Evolutionary conservation across 2,888 invertebrate genomes (phyloP).

Genomic region (Eupeodes latifasciatus): DNA sequence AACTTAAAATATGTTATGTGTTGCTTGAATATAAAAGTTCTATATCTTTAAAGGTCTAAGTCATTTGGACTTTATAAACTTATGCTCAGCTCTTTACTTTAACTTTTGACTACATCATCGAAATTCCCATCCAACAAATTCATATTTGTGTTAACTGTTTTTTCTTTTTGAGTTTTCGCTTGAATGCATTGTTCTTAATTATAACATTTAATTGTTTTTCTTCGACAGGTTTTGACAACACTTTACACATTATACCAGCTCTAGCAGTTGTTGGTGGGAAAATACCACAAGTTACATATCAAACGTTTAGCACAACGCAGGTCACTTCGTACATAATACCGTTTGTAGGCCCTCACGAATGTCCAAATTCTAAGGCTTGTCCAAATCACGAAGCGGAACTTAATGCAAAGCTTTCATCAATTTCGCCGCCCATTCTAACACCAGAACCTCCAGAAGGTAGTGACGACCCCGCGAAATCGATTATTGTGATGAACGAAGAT

Average conservation of each 20-base stretch:
- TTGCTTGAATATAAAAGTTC: no score
- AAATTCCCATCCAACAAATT: no score
- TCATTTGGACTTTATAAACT: no score
- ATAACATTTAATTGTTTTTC: not conserved
- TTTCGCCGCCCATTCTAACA: slow-evolving; percentile 28
- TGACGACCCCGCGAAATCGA: slow-evolving; percentile 31
- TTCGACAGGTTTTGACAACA: slow-evolving; percentile 83
- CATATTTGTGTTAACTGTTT: no score
- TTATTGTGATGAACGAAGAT: slow-evolving; percentile 33
- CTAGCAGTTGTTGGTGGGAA: slow-evolving; percentile 81
- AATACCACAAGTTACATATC: slow-evolving; percentile 78
- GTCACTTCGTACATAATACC: slow-evolving; percentile 84
- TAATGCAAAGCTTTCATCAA: slow-evolving; percentile 10
- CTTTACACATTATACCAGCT: slow-evolving; percentile 83
- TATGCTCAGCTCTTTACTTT: no score
- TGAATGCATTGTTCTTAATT: no score
- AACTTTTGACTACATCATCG: no score
- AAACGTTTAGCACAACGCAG: slow-evolving; percentile 81
- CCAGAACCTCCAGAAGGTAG: slow-evolving; percentile 56
- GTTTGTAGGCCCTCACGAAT: slow-evolving; percentile 84
- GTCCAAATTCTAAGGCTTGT: slow-evolving; percentile 83
- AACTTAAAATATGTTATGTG: no score
- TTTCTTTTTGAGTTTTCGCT: no score
- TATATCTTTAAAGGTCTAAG: no score
- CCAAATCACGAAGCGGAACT: slow-evolving; percentile 80